Conservation (phyloP, 1,140 invertebrate genomes). For the Psix sp. region DNA sequence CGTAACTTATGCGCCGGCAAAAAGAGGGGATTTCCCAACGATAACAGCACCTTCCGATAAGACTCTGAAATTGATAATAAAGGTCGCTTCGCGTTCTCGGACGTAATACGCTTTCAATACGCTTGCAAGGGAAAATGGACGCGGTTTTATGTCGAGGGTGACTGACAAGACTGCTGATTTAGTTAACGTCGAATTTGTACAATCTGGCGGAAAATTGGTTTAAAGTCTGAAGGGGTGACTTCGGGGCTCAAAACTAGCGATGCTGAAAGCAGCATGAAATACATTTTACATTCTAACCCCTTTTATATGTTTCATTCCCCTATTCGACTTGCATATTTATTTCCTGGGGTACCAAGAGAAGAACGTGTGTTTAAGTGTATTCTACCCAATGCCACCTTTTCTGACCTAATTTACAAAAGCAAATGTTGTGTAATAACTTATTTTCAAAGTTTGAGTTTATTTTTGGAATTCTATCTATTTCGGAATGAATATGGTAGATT, state of each 20-base stretch:
- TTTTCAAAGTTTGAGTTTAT: too few species aligned
- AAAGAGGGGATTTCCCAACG: conserved; percentile 23
- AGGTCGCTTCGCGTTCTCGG: conserved; percentile 24
- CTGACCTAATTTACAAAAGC: too few species aligned
- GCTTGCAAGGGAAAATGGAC: neutral
- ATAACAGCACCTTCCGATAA: conserved; percentile 34
- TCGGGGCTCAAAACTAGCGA: conserved; percentile 1
- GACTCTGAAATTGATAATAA: conserved; percentile 49
- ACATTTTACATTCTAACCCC: too few species aligned
- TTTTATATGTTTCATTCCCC: too few species aligned
- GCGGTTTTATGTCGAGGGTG: conserved; percentile 3
- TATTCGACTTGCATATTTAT: too few species aligned
- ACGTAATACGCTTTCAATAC: conserved; percentile 12
- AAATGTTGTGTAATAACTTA: too few species aligned
- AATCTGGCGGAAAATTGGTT: conserved; percentile 37
- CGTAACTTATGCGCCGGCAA: conserved; percentile 43
- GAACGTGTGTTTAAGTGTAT: too few species aligned
- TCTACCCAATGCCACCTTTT: too few species aligned
- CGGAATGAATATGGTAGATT: too few species aligned
- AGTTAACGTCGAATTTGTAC: conserved; percentile 35
- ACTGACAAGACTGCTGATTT: conserved; percentile 14
- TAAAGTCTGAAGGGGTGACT: conserved; percentile 17
- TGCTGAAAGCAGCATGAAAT: conserved; percentile 6
- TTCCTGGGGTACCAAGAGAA: too few species aligned
- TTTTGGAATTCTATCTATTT: too few species aligned